These are phyloP conservation scores for Mya arenaria DNA, from an alignment of 1,140 invertebrate species.

Conservation along the genomic window DNA sequence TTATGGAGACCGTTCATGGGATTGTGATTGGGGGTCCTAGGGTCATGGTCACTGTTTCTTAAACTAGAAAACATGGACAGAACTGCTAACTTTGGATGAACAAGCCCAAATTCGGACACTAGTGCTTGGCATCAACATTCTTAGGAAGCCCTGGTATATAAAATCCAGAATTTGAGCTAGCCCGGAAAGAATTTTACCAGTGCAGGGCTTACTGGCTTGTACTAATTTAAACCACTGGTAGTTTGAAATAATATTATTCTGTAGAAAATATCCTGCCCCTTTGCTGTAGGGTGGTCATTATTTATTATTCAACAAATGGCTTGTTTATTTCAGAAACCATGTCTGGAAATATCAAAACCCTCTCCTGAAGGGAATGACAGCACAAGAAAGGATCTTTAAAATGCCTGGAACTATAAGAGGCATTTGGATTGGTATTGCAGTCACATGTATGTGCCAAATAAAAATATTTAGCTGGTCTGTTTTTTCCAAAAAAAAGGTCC, in stretches of 20 bases:
- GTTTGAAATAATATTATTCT: not conserved
- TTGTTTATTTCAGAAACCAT: slow-evolving; percentile 35
- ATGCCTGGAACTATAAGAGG: not conserved
- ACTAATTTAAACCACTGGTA: not conserved
- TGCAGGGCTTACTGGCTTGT: not conserved
- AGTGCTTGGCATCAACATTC: no score
- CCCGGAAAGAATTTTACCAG: not conserved
- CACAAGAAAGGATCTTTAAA: not conserved
- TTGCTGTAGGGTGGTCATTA: not conserved
- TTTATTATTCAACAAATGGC: not conserved
- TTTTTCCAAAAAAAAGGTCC: no score
- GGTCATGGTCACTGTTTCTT: no score
- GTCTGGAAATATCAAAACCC: slow-evolving; percentile 12
- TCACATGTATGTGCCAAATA: not conserved
- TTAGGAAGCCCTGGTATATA: not conserved
- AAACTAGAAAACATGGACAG: no score
- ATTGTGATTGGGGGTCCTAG: no score
- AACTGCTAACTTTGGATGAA: no score
- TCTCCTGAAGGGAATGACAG: not conserved
- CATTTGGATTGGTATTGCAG: not conserved
- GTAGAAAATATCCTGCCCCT: not conserved
- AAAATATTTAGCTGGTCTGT: no score
- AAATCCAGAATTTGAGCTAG: not conserved
- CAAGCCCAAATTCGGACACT: no score
- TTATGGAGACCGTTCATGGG: no score